Conservation (phyloP, 2,797 vertebrate species). For the Chiloscyllium punctatum region DNA sequence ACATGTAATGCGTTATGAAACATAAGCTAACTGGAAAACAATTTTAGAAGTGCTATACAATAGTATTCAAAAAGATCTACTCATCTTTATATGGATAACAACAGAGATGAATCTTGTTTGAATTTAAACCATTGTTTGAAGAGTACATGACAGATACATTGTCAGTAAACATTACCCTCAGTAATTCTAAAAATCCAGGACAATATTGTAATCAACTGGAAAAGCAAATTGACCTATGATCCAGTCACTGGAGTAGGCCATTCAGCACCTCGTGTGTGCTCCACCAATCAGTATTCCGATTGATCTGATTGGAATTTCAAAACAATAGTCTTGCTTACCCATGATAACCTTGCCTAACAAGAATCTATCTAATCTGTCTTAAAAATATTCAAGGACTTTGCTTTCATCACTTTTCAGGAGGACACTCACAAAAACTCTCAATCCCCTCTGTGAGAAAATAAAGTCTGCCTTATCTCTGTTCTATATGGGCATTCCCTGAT, state of each 20-base stretch:
- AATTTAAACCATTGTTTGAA: neutral
- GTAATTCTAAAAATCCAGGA: neutral
- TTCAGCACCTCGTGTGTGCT: no score
- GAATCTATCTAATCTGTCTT: no score
- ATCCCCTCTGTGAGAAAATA: no score
- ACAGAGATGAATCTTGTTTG: neutral
- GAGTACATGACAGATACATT: neutral
- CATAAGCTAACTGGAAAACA: neutral
- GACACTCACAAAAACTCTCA: no score
- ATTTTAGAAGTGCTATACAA: neutral
- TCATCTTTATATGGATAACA: neutral
- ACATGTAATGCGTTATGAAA: neutral
- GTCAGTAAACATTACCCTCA: neutral
- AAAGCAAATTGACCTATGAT: neutral
- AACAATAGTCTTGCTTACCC: no score
- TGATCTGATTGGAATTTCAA: no score
- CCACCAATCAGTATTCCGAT: no score
- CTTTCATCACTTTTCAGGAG: no score
- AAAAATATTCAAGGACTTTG: no score
- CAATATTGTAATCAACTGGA: neutral
- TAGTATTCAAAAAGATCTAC: neutral
- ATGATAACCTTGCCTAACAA: no score
- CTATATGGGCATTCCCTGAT: neutral
- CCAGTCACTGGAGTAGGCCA: no score
- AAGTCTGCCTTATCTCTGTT: no score